phyloP scores from a whole-genome alignment of 2,888 invertebrate genomes.

The Drosophila borealis region DNA sequence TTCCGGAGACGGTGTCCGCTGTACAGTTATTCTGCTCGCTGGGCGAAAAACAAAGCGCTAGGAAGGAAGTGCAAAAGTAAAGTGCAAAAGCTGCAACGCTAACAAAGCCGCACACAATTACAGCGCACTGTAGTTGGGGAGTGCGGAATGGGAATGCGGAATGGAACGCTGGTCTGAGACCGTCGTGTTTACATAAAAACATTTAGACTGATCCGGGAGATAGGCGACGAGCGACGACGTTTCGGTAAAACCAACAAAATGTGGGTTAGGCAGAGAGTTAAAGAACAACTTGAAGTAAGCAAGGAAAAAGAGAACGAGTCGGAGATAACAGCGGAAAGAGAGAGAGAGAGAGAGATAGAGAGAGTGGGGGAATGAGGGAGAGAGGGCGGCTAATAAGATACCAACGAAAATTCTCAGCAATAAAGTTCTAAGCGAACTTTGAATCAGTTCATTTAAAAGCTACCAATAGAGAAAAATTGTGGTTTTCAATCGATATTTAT shows the following conservation, averaged over 20 bases:
- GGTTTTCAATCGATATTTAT: background rate
- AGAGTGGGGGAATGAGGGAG: background rate
- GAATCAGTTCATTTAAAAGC: background rate
- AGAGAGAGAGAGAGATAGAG: background rate
- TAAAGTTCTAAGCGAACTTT: conserved; percentile 1
- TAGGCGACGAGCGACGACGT: conserved; percentile 27
- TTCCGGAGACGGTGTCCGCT: conserved; percentile 39
- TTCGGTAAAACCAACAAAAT: conserved; percentile 40
- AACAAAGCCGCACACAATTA: conserved; percentile 74
- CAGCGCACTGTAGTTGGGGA: conserved; percentile 30
- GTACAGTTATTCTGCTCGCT: conserved; percentile 59
- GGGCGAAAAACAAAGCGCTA: conserved; percentile 66
- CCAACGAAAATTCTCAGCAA: conserved; percentile 1
- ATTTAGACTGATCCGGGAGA: conserved; percentile 67
- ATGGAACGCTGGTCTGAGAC: conserved; percentile 12
- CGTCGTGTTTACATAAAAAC: conserved; percentile 73
- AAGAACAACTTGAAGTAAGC: background rate
- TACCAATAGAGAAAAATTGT: background rate
- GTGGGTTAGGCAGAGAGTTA: conserved; percentile 57
- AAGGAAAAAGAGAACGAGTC: background rate
- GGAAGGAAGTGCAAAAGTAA: conserved; percentile 72
- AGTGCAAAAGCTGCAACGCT: conserved; percentile 75
- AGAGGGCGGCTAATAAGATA: background rate
- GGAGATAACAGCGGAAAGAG: background rate
- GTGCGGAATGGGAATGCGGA: background rate